A percentile compares a stretch with the other conserved stretches of the same genome.
Conservation (phyloP, 2,797 vertebrate species). For the Phyllotis vaccarum region DNA sequence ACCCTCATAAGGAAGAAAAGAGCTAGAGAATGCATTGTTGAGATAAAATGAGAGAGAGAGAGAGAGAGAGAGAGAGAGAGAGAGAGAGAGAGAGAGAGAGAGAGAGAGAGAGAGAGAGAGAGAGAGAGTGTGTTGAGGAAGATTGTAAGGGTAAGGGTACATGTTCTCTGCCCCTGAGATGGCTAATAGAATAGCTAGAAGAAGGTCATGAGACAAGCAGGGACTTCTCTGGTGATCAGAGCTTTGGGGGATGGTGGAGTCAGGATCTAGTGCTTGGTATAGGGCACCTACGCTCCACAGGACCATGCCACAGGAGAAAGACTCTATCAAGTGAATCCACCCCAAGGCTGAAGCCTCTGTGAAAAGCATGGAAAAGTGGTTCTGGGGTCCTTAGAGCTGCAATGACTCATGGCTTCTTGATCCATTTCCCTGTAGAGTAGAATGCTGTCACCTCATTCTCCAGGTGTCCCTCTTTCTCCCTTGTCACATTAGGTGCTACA, state of each 20-base stretch:
- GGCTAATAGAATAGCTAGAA: neutral
- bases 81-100: too few species aligned
- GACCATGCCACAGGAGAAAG: neutral
- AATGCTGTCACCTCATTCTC: neutral
- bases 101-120: too few species aligned
- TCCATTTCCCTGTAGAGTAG: neutral
- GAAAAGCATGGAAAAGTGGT: neutral
- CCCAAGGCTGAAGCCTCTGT: neutral
- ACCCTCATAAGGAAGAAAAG: constrained; percentile 18
- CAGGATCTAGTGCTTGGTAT: neutral
- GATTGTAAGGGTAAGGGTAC: neutral
- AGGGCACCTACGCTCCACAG: neutral
- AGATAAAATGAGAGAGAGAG: neutral
- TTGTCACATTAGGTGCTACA: neutral
- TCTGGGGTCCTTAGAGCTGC: neutral
- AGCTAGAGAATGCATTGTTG: neutral
- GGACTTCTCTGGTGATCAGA: neutral
- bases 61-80: too few species aligned
- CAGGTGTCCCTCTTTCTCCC: neutral
- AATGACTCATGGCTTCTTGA: neutral
- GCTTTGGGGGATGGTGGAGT: neutral
- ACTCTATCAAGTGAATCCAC: neutral
- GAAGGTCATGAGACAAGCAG: neutral
- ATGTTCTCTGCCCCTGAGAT: neutral
- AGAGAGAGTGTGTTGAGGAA: neutral